Percentiles rank a stretch among this genome's conserved stretches.
phyloP scores from a whole-genome alignment of 2,797 vertebrate genomes.

The Melanotaenia trifasciata region DNA sequence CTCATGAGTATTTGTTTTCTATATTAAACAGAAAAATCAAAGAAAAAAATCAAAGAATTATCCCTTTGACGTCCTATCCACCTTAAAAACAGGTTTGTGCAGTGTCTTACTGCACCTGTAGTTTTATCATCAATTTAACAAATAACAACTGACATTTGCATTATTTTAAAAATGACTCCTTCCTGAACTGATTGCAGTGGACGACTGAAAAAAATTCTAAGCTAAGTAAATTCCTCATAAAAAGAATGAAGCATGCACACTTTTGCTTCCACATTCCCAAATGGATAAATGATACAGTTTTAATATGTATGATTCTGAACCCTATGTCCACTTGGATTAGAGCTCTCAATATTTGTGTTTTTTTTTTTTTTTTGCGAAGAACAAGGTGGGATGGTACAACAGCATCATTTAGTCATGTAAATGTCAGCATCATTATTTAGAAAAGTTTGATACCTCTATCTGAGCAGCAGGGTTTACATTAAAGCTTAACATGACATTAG shows the following conservation, averaged over 20 bases:
- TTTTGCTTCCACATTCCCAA: neutral
- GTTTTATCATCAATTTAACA: neutral
- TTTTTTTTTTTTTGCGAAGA: conserved; percentile 31
- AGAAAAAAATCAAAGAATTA: too few species aligned
- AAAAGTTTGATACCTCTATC: conserved; percentile 61
- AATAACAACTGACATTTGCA: neutral
- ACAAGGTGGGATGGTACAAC: conserved; percentile 9
- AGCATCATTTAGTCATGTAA: conserved; percentile 69
- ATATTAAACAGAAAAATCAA: too few species aligned
- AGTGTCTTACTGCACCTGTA: too few species aligned
- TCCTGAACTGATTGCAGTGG: neutral
- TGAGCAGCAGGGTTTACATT: conserved; percentile 53
- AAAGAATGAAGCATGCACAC: neutral
- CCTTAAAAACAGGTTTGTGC: neutral
- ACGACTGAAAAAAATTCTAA: neutral
- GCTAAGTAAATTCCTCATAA: neutral
- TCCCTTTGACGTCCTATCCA: too few species aligned
- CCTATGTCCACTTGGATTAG: conserved; percentile 45
- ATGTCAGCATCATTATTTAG: conserved; percentile 61
- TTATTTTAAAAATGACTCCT: neutral
- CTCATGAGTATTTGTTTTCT: too few species aligned
- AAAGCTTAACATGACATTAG: conserved; percentile 66
- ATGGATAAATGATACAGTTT: conserved; percentile 20
- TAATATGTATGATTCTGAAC: conserved; percentile 47
- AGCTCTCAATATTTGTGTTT: conserved; percentile 31